phyloP scores from a whole-genome alignment of 2,888 invertebrate species.

The Patella depressa region DNA sequence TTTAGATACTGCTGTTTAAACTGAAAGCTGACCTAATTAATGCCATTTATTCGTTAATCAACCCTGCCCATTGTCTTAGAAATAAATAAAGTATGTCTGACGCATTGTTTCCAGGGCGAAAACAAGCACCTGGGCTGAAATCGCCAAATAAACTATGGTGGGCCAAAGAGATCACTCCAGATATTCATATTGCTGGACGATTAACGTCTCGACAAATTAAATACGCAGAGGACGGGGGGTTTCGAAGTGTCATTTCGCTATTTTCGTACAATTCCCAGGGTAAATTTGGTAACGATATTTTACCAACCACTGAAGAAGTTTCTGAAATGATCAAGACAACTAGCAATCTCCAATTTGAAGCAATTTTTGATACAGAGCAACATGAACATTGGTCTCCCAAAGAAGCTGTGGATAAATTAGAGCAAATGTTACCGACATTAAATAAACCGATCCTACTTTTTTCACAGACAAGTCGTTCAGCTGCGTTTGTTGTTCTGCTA shows the following conservation, averaged over 20 bases:
- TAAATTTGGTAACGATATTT: conserved; percentile 51
- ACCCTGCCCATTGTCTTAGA: no score
- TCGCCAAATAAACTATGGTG: conserved; percentile 62
- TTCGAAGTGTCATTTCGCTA: conserved; percentile 57
- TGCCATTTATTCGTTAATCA: no score
- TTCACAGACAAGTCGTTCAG: conserved; percentile 51
- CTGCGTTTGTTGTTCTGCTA: conserved; percentile 54
- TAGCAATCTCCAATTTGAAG: conserved; percentile 49
- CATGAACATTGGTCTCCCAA: conserved; percentile 52
- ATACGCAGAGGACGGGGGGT: conserved; percentile 62
- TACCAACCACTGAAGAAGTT: conserved; percentile 50
- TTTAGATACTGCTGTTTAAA: no score
- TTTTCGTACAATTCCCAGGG: conserved; percentile 40
- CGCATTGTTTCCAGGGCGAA: conserved; percentile 31
- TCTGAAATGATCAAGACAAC: conserved; percentile 40
- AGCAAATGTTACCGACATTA: conserved; percentile 27
- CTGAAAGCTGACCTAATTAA: no score
- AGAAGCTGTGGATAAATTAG: conserved; percentile 51
- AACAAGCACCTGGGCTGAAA: conserved; percentile 47
- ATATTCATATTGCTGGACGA: conserved; percentile 57
- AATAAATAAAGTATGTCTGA: neutral
- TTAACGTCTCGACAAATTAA: conserved; percentile 59
- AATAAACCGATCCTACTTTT: conserved; percentile 47
- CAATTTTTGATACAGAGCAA: conserved; percentile 42
- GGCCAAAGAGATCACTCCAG: conserved; percentile 60